Conservation (phyloP, 1,140 invertebrate genomes). For the Ips nitidus region DNA sequence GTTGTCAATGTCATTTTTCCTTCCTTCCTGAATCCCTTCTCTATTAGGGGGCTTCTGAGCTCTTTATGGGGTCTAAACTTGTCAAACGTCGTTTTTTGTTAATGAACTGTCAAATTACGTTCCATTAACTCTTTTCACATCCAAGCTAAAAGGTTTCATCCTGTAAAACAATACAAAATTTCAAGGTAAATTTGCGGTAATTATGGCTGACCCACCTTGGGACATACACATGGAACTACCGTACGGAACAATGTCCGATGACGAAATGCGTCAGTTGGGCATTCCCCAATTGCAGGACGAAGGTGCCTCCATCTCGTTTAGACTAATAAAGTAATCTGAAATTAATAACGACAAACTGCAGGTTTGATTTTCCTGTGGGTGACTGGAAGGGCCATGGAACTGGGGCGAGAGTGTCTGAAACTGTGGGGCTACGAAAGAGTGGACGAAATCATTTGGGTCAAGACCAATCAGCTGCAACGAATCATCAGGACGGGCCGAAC, state of each 20-base stretch:
- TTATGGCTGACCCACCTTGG: conserved; percentile 97
- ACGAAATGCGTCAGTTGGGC: conserved; percentile 95
- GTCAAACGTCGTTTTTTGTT: not conserved
- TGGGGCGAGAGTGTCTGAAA: conserved; percentile 89
- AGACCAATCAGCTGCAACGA: conserved; percentile 96
- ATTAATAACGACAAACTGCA: not conserved
- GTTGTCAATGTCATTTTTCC: too few species aligned
- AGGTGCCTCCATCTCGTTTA: conserved; percentile 48
- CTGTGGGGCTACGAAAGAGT: conserved; percentile 95
- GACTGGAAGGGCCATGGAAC: conserved; percentile 96
- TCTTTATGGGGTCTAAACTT: not conserved
- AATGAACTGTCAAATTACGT: too few species aligned
- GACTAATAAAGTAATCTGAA: not conserved
- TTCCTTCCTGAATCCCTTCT: too few species aligned
- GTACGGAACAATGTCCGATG: conserved; percentile 98
- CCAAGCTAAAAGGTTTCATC: too few species aligned
- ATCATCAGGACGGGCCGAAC: conserved; percentile 80
- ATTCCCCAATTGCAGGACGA: conserved; percentile 91
- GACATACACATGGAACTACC: conserved; percentile 98
- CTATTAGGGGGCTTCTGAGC: too few species aligned
- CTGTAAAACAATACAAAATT: not conserved
- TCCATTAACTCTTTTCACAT: too few species aligned
- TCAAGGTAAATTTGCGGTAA: conserved; percentile 89
- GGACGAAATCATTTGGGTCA: conserved; percentile 98
- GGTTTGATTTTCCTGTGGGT: conserved; percentile 96